phyloP scores from a whole-genome alignment of 2,113 vertebrate species.

The Neofelis nebulosa region DNA sequence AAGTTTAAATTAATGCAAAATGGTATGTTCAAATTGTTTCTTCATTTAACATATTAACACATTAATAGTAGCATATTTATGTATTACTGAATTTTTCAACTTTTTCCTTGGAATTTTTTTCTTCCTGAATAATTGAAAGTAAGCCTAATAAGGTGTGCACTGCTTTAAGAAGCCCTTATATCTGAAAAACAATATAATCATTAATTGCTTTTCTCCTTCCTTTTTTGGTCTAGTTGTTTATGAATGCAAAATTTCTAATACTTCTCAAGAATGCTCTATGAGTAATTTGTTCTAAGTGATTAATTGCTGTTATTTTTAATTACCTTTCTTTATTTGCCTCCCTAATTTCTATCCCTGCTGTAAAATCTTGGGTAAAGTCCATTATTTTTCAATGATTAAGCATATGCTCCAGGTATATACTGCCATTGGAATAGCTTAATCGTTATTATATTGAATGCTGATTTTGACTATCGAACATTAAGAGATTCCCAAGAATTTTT shows the following conservation, averaged over 20 bases:
- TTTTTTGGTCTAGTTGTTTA: slow-evolving; percentile 31
- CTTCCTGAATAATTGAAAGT: neutral
- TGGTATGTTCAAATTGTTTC: neutral
- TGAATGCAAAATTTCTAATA: slow-evolving; percentile 63
- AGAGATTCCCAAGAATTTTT: neutral
- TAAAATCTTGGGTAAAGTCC: neutral
- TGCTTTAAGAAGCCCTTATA: slow-evolving; percentile 39
- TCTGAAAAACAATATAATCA: slow-evolving; percentile 20
- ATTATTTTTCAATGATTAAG: neutral
- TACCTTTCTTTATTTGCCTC: slow-evolving; percentile 55
- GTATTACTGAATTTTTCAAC: neutral
- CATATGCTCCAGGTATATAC: neutral
- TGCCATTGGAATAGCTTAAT: neutral
- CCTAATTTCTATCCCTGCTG: neutral
- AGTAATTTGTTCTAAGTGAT: slow-evolving; percentile 73
- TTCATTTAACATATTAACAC: neutral
- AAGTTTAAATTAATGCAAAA: neutral
- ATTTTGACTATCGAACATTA: neutral
- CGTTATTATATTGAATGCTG: neutral
- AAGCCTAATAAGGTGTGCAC: neutral
- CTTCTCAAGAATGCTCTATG: slow-evolving; percentile 52
- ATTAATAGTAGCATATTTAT: neutral
- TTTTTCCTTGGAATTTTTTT: neutral
- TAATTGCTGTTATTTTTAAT: slow-evolving; percentile 64
- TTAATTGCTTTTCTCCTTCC: slow-evolving; percentile 32